phyloP scores from a whole-genome alignment of 1,140 invertebrate genomes.

The Sinella curviseta region DNA sequence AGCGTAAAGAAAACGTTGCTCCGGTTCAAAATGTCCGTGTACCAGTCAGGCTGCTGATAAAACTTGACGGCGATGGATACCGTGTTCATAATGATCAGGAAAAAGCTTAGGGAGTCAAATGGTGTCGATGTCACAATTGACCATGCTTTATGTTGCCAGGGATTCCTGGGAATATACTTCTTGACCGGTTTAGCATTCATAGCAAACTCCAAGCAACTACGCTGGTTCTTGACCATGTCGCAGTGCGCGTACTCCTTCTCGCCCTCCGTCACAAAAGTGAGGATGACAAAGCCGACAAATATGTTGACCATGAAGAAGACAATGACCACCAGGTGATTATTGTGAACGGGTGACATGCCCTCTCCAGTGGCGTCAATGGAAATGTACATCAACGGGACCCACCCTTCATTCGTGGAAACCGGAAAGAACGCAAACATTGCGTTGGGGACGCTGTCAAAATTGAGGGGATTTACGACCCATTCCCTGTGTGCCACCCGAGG shows the following conservation, averaged over 20 bases:
- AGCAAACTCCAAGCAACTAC: slow-evolving; percentile 99
- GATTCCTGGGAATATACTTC: slow-evolving; percentile 96
- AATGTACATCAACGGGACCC: slow-evolving; percentile 94
- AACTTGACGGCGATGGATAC: slow-evolving; percentile 99
- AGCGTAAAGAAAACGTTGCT: slow-evolving; percentile 97
- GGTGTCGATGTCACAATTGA: slow-evolving; percentile 98
- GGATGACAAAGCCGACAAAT: too few relatives aligned
- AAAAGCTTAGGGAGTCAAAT: slow-evolving; percentile 98
- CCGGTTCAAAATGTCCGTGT: slow-evolving; percentile 83
- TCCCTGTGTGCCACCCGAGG: slow-evolving; percentile 72
- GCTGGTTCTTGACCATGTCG: slow-evolving; percentile 98
- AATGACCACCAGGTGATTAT: slow-evolving; percentile 99
- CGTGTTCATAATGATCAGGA: slow-evolving; percentile 96
- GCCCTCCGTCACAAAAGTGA: slow-evolving; percentile 98
- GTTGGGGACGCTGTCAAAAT: slow-evolving; percentile 96
- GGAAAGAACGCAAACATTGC: slow-evolving; percentile 98
- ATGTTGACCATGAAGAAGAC: too few relatives aligned
- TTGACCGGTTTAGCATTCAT: slow-evolving; percentile 95
- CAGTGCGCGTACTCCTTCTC: slow-evolving; percentile 99
- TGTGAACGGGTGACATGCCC: slow-evolving; percentile 91
- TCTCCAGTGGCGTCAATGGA: slow-evolving; percentile 97
- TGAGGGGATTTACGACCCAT: slow-evolving; percentile 85
- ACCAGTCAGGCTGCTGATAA: slow-evolving; percentile 76
- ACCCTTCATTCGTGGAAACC: slow-evolving; percentile 98
- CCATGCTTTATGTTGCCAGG: slow-evolving; percentile 98